These are phyloP conservation scores for Liopterus haemorrhoidalis DNA, from an alignment of 2,888 invertebrate species.

Conservation along the genomic window DNA sequence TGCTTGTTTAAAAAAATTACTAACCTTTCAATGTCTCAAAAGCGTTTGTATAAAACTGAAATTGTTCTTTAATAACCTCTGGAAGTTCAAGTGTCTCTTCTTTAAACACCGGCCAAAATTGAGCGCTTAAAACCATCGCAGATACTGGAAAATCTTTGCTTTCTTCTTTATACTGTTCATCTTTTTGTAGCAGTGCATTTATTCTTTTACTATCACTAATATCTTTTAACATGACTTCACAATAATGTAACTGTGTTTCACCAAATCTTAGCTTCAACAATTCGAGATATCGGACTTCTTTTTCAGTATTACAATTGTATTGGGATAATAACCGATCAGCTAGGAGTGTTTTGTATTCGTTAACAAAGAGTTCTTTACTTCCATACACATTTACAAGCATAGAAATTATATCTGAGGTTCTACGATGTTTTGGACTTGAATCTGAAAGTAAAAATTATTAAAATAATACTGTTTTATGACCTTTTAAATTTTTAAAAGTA, in stretches of 20 bases:
- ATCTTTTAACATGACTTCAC: slow-evolving; percentile 98
- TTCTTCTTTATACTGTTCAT: slow-evolving; percentile 52
- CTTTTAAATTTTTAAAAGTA: slow-evolving; percentile 25
- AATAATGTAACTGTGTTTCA: slow-evolving; percentile 91
- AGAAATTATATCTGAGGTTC: slow-evolving; percentile 87
- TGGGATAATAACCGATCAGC: slow-evolving; percentile 84
- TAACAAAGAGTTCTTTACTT: slow-evolving; percentile 95
- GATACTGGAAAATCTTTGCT: slow-evolving; percentile 59
- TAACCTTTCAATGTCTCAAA: slow-evolving; percentile 89
- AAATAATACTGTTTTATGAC: slow-evolving; percentile 35
- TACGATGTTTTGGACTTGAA: slow-evolving; percentile 53
- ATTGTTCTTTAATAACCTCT: slow-evolving; percentile 67
- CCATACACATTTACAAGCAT: slow-evolving; percentile 98
- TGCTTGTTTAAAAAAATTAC: no score
- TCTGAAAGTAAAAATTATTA: slow-evolving; percentile 39
- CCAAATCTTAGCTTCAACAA: slow-evolving; percentile 90
- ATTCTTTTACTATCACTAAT: slow-evolving; percentile 92
- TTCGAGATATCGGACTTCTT: slow-evolving; percentile 89
- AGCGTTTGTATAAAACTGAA: slow-evolving; percentile 80
- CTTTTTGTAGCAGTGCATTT: slow-evolving; percentile 76
- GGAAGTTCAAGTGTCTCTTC: slow-evolving; percentile 89
- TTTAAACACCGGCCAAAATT: slow-evolving; percentile 97
- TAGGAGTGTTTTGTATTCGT: slow-evolving; percentile 90
- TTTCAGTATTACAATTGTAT: slow-evolving; percentile 79
- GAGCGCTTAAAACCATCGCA: slow-evolving; percentile 91